Conservation (phyloP, 1,140 invertebrate species). For the Diachasmimorpha longicaudata region DNA sequence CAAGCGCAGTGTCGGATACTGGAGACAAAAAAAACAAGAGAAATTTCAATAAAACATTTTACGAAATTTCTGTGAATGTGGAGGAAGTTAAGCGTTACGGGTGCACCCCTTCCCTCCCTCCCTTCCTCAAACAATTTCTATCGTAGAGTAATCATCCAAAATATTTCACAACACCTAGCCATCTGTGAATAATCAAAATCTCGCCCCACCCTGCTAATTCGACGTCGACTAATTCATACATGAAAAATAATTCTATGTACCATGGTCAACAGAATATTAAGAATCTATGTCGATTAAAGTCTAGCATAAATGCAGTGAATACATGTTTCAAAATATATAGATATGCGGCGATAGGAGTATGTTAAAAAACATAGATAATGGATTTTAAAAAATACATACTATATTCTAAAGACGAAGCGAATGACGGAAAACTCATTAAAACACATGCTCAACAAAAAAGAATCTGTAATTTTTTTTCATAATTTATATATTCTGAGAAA, state of each 20-base stretch:
- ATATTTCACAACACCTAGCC: not conserved
- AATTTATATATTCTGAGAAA: no score
- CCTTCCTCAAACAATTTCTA: not conserved
- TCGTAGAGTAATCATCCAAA: not conserved
- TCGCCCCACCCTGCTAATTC: not conserved
- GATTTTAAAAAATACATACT: not conserved
- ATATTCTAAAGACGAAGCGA: not conserved
- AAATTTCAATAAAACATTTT: constrained; percentile 19
- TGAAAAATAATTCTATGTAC: not conserved
- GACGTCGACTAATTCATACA: not conserved
- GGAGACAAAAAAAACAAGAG: not conserved
- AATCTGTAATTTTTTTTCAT: no score
- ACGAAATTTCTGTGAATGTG: not conserved
- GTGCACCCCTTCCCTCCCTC: not conserved
- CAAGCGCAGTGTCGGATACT: no score
- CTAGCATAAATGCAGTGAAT: not conserved
- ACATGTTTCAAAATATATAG: not conserved
- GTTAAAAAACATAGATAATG: not conserved
- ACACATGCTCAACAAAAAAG: not conserved
- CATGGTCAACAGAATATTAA: not conserved
- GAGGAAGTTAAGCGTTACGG: constrained; percentile 7
- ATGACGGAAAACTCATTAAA: not conserved
- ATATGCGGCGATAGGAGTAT: not conserved
- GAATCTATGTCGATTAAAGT: not conserved
- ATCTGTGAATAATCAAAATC: not conserved